Evolutionary conservation across 2,113 vertebrate genomes (phyloP).

Genomic region (Miniopterus natalensis): DNA sequence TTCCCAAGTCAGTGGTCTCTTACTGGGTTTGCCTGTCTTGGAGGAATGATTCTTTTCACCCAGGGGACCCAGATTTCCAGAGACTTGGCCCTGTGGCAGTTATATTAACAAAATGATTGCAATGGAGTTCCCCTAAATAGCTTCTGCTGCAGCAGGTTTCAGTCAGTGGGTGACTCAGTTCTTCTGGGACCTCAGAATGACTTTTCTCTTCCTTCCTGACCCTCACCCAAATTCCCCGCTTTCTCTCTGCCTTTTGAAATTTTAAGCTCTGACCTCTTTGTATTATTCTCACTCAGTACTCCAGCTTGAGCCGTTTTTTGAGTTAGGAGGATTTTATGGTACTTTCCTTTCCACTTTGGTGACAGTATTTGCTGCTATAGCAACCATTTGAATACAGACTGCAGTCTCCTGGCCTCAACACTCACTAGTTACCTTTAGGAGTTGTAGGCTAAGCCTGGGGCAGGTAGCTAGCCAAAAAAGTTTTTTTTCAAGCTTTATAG

Average conservation of each 20-base stretch:
- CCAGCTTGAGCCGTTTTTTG: slow-evolving; percentile 48
- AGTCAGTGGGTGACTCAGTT: slow-evolving; percentile 69
- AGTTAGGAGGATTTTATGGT: slow-evolving; percentile 57
- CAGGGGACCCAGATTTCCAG: slow-evolving; percentile 31
- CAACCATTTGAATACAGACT: slow-evolving; percentile 50
- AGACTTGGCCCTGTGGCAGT: slow-evolving; percentile 55
- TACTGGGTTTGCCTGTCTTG: slow-evolving; percentile 41
- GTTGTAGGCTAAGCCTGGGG: neutral
- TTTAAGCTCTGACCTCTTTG: slow-evolving; percentile 53
- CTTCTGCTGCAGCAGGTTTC: slow-evolving; percentile 55
- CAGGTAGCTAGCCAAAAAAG: neutral
- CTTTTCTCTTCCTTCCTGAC: slow-evolving; percentile 28
- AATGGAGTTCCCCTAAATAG: slow-evolving; percentile 70
- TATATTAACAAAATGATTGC: slow-evolving; percentile 28
- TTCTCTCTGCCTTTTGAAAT: slow-evolving; percentile 36
- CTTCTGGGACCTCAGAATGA: slow-evolving; percentile 61
- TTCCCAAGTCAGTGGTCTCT: neutral
- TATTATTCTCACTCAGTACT: slow-evolving; percentile 51
- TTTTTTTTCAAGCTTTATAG: slow-evolving; percentile 31
- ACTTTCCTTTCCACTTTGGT: slow-evolving; percentile 62
- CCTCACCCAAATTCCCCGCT: slow-evolving; percentile 30
- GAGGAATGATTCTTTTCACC: slow-evolving; percentile 38
- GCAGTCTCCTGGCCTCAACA: neutral
- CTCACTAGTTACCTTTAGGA: neutral
- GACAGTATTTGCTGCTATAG: slow-evolving; percentile 42